Base-by-base conservation (phyloP, 30 jellyfish, hydroid and myxozoan species). In the Sanderia malayensis region DNA sequence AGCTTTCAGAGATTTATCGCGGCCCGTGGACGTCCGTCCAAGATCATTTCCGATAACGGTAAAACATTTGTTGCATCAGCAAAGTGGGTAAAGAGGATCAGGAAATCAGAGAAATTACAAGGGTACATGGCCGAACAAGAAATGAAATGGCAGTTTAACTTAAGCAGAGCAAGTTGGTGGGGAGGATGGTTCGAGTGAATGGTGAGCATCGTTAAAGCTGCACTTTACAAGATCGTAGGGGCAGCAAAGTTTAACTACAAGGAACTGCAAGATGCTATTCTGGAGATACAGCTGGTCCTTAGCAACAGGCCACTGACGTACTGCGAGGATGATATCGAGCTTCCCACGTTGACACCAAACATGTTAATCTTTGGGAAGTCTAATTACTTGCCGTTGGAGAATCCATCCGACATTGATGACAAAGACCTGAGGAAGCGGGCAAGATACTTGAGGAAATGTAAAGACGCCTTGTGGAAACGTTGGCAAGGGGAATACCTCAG, bases 161-260 rank as follows among this genome's bases (percentile, higher is more conserved):
- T 45, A 57, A 71, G 76, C 30, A 31, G 32, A 22, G 70, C 80
- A 11, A 69, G 82, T 32, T 75, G 87, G 82, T 58, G 87, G 87
- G 87, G 82, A 1, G 87, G 87, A 34, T 81, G 61, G 47, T 75
- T 75, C 61, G 87, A 75, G 70, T 45, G 87, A 18, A 57, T 22
- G 75, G 66, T 63, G 18, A 66, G 75, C 68, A 8, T 25, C 31
- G 17, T 44, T 76, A 67, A 67, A 41, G 77, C 31, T 13, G 6
- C 80, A 31, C 74, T 67, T 15, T 67, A 31, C 64, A 67, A 44
- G 28, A 6, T 31, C 13, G 6, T 67, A 8, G 80, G 80, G 32
- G 37, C 18, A 31, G n/a, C 46, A 4, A 29, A 8, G 11, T 31
- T 29, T 10, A 18, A 22, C 9, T 63, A 9, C 11, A 29, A 28